Evolutionary conservation across 2,888 invertebrate species (phyloP), one percentile per base, ranked within the genome.

Genomic region (Laspeyria flexula): DNA sequence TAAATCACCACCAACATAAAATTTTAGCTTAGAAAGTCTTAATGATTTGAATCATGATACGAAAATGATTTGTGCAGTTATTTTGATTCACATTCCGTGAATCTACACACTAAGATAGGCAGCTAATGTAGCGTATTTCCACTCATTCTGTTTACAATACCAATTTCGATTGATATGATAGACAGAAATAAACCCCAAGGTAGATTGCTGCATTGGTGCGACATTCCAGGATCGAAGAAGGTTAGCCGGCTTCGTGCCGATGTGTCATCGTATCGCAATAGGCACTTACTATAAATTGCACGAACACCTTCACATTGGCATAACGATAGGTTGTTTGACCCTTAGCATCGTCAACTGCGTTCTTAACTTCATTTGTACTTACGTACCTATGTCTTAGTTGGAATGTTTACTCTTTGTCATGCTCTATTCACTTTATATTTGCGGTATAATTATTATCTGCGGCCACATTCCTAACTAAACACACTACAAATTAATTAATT

Each of bases 221-320:
- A 63, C 71, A 78, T 77, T 75, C 79, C 72, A 57, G 62, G 69
- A 68, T 63, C 43, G 54, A 51, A 67, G 73, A 79, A 80, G 81
- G 80, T 73, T 57, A 79, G 71, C 81, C 54, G 67, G 62, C 64
- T 72, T 59, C 60, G 48, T 51, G 55, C 15, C 44, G 63, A 63
- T 71, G 75, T 74, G 74, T 72, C 75, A 78, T 71, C 68, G 61
- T 43, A 46, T 38, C 34, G 55, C 52, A 58, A 60, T 55, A 69
- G 53, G 45, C 37, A 43, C 52, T 46, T 55, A 48, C 41, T 44
- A 50, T 55, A 58, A 52, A 42, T 47, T 54, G 54, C 42, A 52
- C 25, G 31, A 30, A 47, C 44, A 45, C 66, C 69, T 67, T 67
- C 59, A 55, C 66, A 69, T 59, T 65, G 65, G 51, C 43, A 52